Evolutionary conservation across 2,888 invertebrate species (phyloP).

Genomic region (Helicoverpa assulta): DNA sequence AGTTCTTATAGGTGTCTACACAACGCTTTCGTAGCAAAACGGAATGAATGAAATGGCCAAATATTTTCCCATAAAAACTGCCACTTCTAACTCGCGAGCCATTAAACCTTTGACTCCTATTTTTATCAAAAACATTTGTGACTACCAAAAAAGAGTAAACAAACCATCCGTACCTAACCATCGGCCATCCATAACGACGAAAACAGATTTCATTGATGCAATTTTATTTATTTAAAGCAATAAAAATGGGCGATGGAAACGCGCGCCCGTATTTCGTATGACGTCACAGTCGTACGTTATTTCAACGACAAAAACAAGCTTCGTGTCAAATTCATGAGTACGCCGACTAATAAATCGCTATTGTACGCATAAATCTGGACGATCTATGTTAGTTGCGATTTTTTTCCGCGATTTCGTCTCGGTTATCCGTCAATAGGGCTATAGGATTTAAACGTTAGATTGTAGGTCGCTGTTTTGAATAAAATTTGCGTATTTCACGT

Average conservation of each 20-base stretch:
- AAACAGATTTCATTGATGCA: constrained; percentile 68
- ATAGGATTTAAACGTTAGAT: constrained; percentile 57
- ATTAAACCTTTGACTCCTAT: background rate
- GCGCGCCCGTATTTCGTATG: constrained; percentile 67
- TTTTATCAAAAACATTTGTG: constrained; percentile 18
- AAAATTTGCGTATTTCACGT: constrained; percentile 43
- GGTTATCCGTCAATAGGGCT: constrained; percentile 60
- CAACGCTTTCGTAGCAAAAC: no score
- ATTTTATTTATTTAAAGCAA: constrained; percentile 73
- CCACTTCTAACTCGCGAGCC: background rate
- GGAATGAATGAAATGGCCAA: no score
- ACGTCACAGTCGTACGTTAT: constrained; percentile 72
- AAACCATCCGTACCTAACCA: constrained; percentile 37
- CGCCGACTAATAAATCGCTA: constrained; percentile 72
- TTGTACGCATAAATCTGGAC: constrained; percentile 70
- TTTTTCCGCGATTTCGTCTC: constrained; percentile 63
- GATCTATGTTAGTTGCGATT: constrained; percentile 71
- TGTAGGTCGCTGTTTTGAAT: constrained; percentile 40
- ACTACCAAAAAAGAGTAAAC: constrained; percentile 29
- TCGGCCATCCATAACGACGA: constrained; percentile 44
- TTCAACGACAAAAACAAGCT: constrained; percentile 72
- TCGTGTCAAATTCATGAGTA: constrained; percentile 72
- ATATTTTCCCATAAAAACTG: background rate
- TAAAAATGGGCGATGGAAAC: constrained; percentile 64
- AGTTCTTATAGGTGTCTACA: no score